phyloP scores from a whole-genome alignment of 2,113 vertebrate species.

The sheep (Ovis aries) region DNA sequence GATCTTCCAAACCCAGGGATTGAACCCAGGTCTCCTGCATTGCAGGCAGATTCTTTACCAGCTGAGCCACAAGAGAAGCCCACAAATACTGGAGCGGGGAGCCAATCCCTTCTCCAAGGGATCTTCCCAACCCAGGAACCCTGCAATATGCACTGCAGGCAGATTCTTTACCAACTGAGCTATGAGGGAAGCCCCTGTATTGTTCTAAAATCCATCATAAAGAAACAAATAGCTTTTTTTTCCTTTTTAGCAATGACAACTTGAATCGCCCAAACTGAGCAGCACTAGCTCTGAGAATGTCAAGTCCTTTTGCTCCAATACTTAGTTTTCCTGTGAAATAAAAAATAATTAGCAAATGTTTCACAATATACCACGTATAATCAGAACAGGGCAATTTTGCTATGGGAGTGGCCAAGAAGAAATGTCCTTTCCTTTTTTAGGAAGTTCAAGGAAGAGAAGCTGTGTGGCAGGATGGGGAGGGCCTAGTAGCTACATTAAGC shows the following conservation, averaged over 20 bases:
- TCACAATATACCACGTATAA: background rate
- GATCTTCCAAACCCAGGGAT: background rate
- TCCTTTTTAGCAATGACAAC: background rate
- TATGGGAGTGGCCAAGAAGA: background rate
- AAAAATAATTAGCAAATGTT: background rate
- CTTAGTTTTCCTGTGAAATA: background rate
- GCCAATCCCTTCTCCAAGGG: background rate
- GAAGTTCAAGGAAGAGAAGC: background rate
- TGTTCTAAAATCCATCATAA: background rate
- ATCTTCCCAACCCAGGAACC: background rate
- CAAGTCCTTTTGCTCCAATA: background rate
- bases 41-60: background rate
- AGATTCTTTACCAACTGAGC: background rate
- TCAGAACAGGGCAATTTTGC: background rate
- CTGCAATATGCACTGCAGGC: background rate
- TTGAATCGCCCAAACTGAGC: background rate
- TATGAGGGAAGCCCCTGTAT: background rate
- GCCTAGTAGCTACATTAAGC: background rate
- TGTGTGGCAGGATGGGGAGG: background rate
- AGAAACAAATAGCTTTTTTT: background rate
- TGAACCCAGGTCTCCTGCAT: background rate
- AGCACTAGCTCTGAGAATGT: background rate
- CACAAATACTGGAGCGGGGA: background rate
- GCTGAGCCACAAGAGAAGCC: background rate
- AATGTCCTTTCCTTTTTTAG: background rate